Conservation (phyloP, 2,888 invertebrate species). For the Phyto melanocephala region DNA sequence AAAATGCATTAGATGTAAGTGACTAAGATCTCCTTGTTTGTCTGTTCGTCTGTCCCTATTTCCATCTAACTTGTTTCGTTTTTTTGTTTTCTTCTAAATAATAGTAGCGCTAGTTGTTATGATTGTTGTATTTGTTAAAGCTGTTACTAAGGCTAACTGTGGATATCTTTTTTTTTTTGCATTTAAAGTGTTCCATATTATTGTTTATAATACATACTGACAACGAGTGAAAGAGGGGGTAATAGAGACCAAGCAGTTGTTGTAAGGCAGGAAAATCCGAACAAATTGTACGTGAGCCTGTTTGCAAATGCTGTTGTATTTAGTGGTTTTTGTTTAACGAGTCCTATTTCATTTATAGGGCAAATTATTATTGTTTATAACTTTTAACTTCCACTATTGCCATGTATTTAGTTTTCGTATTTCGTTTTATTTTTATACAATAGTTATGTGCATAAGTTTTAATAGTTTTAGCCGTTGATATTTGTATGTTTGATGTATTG, state of each 20-base stretch:
- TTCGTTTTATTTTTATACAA: too few species aligned
- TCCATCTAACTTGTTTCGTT: slow-evolving; percentile 1
- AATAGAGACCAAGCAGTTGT: too few species aligned
- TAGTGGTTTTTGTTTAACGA: background rate
- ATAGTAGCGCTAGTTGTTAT: slow-evolving; percentile 6
- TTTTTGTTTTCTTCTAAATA: slow-evolving; percentile 5
- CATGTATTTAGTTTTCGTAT: slow-evolving; percentile 16
- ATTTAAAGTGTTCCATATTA: background rate
- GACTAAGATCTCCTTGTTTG: slow-evolving; percentile 34
- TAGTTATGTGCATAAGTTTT: too few species aligned
- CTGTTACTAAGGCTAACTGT: slow-evolving; percentile 21
- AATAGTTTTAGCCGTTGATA: too few species aligned
- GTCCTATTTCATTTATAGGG: slow-evolving; percentile 22
- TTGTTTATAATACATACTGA: background rate
- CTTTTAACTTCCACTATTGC: slow-evolving; percentile 30
- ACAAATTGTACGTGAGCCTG: slow-evolving; percentile 5
- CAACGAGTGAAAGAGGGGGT: background rate
- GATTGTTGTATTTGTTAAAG: slow-evolving; percentile 12
- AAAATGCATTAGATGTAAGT: slow-evolving; percentile 57
- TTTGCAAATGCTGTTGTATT: background rate
- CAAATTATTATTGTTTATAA: slow-evolving; percentile 50
- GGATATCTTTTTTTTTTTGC: background rate
- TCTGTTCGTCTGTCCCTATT: background rate
- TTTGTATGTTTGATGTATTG: too few species aligned
- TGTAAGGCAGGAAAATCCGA: background rate